Evolutionary conservation across 2,113 vertebrate species (phyloP).

Genomic region (Aramus guarauna): DNA sequence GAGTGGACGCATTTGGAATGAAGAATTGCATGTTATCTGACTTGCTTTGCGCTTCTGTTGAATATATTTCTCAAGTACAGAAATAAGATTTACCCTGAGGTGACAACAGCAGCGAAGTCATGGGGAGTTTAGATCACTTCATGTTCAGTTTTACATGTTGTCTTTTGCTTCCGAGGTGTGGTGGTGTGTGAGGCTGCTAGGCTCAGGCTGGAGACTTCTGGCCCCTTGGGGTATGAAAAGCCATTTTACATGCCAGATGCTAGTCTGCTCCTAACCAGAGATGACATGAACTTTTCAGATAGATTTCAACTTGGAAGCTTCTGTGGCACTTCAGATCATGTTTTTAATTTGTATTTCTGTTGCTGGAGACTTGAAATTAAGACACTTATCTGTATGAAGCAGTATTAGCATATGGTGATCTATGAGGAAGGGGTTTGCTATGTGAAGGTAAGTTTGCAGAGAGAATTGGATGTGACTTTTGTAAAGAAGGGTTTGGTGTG

Average conservation of each 20-base stretch:
- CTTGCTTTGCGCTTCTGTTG: background rate
- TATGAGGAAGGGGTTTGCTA: background rate
- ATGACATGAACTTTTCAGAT: constrained; percentile 7
- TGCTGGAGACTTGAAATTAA: background rate
- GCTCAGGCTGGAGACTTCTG: background rate
- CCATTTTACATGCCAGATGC: background rate
- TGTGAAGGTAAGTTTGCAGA: background rate
- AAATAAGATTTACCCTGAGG: background rate
- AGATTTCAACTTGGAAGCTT: background rate
- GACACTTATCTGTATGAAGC: background rate
- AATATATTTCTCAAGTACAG: background rate
- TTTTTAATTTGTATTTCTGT: background rate
- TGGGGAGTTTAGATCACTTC: constrained; percentile 20
- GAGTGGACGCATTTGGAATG: fast-evolving
- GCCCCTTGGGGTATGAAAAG: constrained; percentile 1
- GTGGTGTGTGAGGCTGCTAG: background rate
- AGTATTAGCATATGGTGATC: background rate
- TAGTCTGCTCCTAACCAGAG: constrained; percentile 23
- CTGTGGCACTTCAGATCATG: background rate
- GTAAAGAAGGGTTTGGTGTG: background rate
- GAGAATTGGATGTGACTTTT: background rate
- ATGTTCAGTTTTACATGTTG: background rate
- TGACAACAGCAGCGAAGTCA: background rate
- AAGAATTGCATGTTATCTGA: background rate
- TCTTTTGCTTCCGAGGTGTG: background rate